Base-by-base conservation (phyloP, 37 sponge, comb jelly and placozoan species). In the Hormiphora californensis region DNA sequence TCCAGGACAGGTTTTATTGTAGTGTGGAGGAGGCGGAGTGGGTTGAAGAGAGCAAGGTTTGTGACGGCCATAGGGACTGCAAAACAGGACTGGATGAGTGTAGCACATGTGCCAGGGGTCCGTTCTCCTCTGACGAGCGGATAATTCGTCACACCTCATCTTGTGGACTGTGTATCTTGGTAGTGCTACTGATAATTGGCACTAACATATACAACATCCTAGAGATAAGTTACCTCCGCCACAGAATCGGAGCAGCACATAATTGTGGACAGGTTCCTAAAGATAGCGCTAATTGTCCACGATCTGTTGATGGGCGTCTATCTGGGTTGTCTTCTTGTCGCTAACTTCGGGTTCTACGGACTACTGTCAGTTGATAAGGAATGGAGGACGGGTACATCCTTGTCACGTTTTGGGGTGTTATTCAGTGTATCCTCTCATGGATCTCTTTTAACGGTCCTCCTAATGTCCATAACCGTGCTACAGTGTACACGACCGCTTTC, bases 371-470 rank as follows among this genome's bases (percentile, higher is more conserved):
- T 7, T 25, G 68, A 65, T 39, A 39, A 8, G 7, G 36, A 65
- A 3, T 65, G 68, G 68, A 65, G 68, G 39, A 3, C 25, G 11
- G 25, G 68, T 17, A 36, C 38, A 39, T 3, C 12, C 4, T 65
- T 36, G 3, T 36, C 32, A 28, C 3, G 68, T 65, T 34, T 65
- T 36, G 68, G 68, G 2, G 38, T 65, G 38, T 3, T 65, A 36
- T 65, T 25, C 68, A 65, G 36, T 19, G 31, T 65, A 17, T 65
- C 68, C 32, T 65, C 68, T 39, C 68, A 65, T 19, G 68, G 68
- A 7, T 65, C 68, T 21, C 68, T 65, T 32, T 1, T 32, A 15
- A 7, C 37, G 17, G 68, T 65, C 1, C 68, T 65, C 37, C 36
- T 65, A 7, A 65, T 65, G 68, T 36, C 38, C 38, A 34, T 65